A percentile compares a stretch with the other conserved stretches of the same genome.
phyloP scores from a whole-genome alignment of 2,888 invertebrate genomes.

The Drosophila anomalata region DNA sequence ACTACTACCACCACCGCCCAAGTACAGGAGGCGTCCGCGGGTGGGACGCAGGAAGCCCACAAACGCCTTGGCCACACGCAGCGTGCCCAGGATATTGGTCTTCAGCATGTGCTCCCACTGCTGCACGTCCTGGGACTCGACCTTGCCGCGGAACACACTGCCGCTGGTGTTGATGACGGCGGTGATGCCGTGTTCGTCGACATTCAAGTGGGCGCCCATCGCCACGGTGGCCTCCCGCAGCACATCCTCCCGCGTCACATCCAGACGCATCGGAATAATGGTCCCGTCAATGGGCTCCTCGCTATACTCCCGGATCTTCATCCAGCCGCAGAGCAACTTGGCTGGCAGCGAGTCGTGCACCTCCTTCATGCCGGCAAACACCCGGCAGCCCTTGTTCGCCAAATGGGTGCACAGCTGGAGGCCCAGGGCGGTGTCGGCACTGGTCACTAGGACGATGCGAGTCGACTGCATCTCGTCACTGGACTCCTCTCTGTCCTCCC shows the following conservation, averaged over 20 bases:
- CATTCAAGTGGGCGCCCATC: conserved; percentile 91
- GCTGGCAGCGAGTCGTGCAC: conserved; percentile 86
- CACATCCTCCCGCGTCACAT: conserved; percentile 92
- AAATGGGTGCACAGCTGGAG: conserved; percentile 90
- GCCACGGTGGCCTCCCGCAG: conserved; percentile 91
- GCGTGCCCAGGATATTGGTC: conserved; percentile 89
- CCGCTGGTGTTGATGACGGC: conserved; percentile 94
- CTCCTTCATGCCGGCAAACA: conserved; percentile 89
- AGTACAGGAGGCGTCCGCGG: conserved; percentile 88
- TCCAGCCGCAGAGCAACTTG: conserved; percentile 86
- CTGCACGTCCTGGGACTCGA: conserved; percentile 87
- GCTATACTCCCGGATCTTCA: conserved; percentile 86
- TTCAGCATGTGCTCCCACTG: conserved; percentile 88
- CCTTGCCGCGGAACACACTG: conserved; percentile 88
- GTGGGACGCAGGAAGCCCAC: conserved; percentile 88
- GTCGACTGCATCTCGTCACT: conserved; percentile 84
- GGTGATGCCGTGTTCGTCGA: conserved; percentile 91
- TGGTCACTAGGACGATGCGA: conserved; percentile 91
- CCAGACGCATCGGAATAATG: conserved; percentile 89
- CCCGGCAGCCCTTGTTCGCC: conserved; percentile 89
- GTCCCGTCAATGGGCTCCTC: conserved; percentile 84
- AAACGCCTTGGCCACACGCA: conserved; percentile 91
- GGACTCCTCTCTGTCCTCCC: conserved; percentile 85
- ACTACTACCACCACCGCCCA: conserved; percentile 84
- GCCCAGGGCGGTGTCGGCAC: conserved; percentile 91